Base-by-base conservation (phyloP, 1,140 invertebrate genomes). In the Sitodiplosis mosellana region DNA sequence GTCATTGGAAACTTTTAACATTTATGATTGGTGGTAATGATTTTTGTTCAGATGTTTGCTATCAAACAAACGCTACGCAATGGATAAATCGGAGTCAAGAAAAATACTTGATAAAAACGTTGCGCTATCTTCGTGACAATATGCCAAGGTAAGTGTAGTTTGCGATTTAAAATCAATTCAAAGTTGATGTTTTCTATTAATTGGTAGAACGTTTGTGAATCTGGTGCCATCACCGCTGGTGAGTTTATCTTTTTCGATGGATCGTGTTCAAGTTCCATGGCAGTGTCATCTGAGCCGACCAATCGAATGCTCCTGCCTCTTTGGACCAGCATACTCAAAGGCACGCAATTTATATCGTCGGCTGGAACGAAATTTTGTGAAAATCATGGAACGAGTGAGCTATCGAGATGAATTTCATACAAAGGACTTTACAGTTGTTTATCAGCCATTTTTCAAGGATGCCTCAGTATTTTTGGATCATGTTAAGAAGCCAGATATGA, bases 1-100 rank as follows among this genome's bases (percentile, higher is more conserved):
- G 67, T 10, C 59, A 76, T 53, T 83, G 80, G 81, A 83, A 83
- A 67, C 72, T 75, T 8, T 64, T 80, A 17, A 75, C 70, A 2
- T 47, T 80, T 2, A 72, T 78, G 60, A 73, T 79, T 21, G 78
- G 78, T 22, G 58, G 61, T 19, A 83, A 83, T 56, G 77, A 83
- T 53, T 71, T 82, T 51, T 82, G 79, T 54, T 41, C 55, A 11
- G 67, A 71, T 10, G 69, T 77, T 14, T 77, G 75, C 53, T 67
- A 56, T 43, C n/a, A 54, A 37, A 49, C 63, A 7, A 57, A 65
- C 27, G 49, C 61, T 1, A 57, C 61, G 44, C 49, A 56, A 17
- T 41, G 57, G 18, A 45, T 72, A 0, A 56, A 67, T 47, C 20
- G 33, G 7, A 59, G 60, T 7, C 77, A 78, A 52, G 62, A 66